These are phyloP conservation scores for Bursaphelenchus okinawaensis DNA, from an alignment of 2,888 invertebrate species.

Conservation along the genomic window DNA sequence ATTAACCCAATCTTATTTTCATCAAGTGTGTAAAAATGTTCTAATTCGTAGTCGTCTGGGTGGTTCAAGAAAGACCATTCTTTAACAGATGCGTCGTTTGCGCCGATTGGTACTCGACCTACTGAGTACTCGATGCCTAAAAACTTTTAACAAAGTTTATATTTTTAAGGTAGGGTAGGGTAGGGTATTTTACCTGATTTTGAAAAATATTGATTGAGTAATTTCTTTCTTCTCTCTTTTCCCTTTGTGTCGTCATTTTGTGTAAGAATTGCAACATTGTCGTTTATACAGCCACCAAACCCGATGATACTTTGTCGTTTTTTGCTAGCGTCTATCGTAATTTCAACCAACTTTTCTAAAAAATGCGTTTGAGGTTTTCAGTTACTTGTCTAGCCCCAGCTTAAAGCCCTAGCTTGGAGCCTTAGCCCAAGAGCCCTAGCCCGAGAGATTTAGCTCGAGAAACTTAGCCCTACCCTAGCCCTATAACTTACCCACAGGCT, in stretches of 20 bases:
- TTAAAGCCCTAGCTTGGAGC: too few species aligned
- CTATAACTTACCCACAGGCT: not conserved
- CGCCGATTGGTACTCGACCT: conserved; percentile 8
- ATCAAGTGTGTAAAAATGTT: not conserved
- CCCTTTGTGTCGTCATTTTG: not conserved
- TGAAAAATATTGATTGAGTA: not conserved
- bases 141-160: not conserved
- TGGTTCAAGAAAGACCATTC: conserved; percentile 4
- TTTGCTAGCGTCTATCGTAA: not conserved
- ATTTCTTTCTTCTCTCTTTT: not conserved
- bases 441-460: too few species aligned
- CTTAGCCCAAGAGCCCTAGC: too few species aligned
- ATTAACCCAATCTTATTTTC: not conserved
- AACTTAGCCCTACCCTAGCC: too few species aligned
- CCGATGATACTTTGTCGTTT: conserved; percentile 6
- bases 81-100: not conserved
- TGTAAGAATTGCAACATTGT: too few species aligned
- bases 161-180: not conserved
- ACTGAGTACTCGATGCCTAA: conserved; percentile 6
- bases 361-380: not conserved
- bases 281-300: conserved; percentile 5
- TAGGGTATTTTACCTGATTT: not conserved
- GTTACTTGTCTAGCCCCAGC: too few species aligned
- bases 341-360: not conserved
- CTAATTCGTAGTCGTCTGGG: conserved; percentile 6